These are phyloP conservation scores for Mastigias papua DNA, from an alignment of 30 jellyfish, hydroid and myxozoan species.

Conservation along the genomic window DNA sequence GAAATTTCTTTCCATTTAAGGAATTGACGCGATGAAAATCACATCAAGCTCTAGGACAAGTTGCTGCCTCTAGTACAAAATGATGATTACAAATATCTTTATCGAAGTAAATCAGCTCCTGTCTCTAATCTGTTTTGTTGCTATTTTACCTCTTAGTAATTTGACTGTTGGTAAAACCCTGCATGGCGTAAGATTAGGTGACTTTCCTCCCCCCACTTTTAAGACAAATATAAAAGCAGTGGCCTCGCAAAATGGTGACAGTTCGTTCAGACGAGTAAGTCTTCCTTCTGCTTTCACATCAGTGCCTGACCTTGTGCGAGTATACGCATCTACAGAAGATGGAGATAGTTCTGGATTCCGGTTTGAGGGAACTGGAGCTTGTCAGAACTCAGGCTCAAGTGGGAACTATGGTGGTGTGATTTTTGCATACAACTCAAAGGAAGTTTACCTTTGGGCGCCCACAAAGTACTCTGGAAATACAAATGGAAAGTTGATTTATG, in stretches of 20 bases:
- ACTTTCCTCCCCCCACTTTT: conserved; percentile 91
- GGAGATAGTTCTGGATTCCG: conserved; percentile 92
- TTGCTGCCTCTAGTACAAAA: background rate
- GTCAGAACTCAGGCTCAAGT: conserved; percentile 90
- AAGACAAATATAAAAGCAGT: conserved; percentile 50
- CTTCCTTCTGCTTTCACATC: conserved; percentile 66
- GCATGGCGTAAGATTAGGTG: conserved; percentile 87
- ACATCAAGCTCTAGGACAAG: background rate
- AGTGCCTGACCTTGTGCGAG: conserved; percentile 89
- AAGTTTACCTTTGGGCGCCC: conserved; percentile 94
- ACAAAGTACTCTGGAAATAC: conserved; percentile 68
- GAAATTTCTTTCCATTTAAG: background rate
- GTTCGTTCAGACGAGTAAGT: conserved; percentile 67
- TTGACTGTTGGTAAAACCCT: background rate
- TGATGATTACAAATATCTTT: background rate
- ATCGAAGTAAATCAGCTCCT: background rate
- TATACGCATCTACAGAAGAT: conserved; percentile 79
- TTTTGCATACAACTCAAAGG: conserved; percentile 84
- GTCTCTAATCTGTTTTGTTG: background rate
- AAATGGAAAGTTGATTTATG: conserved; percentile 84
- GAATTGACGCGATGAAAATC: background rate
- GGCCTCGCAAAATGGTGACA: conserved; percentile 44
- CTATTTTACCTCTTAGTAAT: background rate
- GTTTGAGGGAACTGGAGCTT: conserved; percentile 96
- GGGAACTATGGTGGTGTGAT: conserved; percentile 92